phyloP scores from a whole-genome alignment of 2,888 invertebrate species.

The Corythucha ciliata region DNA sequence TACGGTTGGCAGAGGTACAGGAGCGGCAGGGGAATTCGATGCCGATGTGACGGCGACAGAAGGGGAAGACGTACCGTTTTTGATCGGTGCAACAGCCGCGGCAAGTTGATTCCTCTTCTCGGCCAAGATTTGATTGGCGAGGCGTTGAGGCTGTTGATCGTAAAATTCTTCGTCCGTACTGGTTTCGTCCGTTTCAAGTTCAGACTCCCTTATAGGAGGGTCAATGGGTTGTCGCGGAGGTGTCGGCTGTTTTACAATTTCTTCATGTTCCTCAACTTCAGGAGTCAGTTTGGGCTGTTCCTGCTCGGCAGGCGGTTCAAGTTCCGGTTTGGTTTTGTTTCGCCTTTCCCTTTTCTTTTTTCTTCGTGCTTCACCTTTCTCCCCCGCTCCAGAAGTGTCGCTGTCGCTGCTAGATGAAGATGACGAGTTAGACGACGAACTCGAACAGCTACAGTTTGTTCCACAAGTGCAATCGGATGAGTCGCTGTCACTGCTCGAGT shows the following conservation, averaged over 20 bases:
- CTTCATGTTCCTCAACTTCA: conserved; percentile 39
- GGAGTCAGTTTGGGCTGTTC: conserved; percentile 10
- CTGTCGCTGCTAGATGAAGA: conserved; percentile 50
- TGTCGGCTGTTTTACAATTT: conserved; percentile 41
- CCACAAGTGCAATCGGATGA: conserved; percentile 72
- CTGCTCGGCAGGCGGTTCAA: conserved; percentile 27
- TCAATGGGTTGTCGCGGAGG: conserved; percentile 47
- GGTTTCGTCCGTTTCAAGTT: conserved; percentile 74
- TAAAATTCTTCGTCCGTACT: conserved; percentile 84
- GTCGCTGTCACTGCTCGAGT: conserved; percentile 65
- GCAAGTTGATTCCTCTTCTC: conserved; percentile 56
- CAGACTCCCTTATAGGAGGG: conserved; percentile 64
- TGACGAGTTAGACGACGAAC: conserved; percentile 58
- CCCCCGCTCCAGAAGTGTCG: conserved; percentile 53
- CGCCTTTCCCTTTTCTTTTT: conserved; percentile 46
- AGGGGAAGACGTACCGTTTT: conserved; percentile 39
- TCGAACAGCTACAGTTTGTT: conserved; percentile 73
- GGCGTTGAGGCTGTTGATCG: conserved; percentile 67
- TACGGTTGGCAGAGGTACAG: not conserved
- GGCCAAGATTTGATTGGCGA: conserved; percentile 61
- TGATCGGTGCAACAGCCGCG: conserved; percentile 49
- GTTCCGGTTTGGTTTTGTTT: conserved; percentile 38
- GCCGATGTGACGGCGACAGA: conserved; percentile 9
- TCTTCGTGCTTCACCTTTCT: conserved; percentile 45
- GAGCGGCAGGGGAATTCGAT: conserved; percentile 9